Evolutionary conservation across 2,797 vertebrate genomes (phyloP), one percentile per base, ranked within the genome.

Genomic region (Varecia variegata): DNA sequence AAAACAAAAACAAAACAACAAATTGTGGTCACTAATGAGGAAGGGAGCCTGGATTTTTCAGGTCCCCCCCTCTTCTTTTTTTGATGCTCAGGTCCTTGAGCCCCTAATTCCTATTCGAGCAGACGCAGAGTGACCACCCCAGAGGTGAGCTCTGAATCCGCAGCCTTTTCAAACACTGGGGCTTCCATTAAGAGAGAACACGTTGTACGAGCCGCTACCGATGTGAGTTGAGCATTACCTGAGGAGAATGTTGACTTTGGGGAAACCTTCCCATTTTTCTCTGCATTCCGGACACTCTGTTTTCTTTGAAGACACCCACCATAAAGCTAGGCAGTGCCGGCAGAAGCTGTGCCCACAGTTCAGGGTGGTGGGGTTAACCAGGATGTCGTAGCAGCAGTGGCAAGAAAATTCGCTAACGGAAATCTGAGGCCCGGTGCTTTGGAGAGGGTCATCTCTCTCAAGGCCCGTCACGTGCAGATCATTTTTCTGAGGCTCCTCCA

Each of bases 311-410:
- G 99, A 99, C 3, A 98, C 98, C 99, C 99, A 99, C 99, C 99
- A 99, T 25, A 99, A 97, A 14, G 99, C 99, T 40, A 99, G 98
- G 97, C 99, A 99, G 95, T 99, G 99, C 50, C 99, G 99, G 92
- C 99, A 99, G 98, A 99, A 99, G 98, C 99, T 99, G 54, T 99
- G 99, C 20, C 99, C 99, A 4, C 99, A 99, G 98, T 99, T 99
- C 97, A 99, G 96, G 20, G 99, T 99, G 97, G 99, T 99, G 93
- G 99, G 99, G 90, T 99, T 99, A 81, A 99, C 98, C 79, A 99
- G 98, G 88, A 99, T 99, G 92, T 99, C 99, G 0, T 99, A 99
- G 97, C 99, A 99, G 98, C 99, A 99, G 97, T 99, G 99, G 96
- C 99, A 99, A 0, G 99, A 99, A 97, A 99, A 99, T 90, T 99